Conservation (phyloP, 2,113 vertebrate species). For the Calidris pugnax region DNA sequence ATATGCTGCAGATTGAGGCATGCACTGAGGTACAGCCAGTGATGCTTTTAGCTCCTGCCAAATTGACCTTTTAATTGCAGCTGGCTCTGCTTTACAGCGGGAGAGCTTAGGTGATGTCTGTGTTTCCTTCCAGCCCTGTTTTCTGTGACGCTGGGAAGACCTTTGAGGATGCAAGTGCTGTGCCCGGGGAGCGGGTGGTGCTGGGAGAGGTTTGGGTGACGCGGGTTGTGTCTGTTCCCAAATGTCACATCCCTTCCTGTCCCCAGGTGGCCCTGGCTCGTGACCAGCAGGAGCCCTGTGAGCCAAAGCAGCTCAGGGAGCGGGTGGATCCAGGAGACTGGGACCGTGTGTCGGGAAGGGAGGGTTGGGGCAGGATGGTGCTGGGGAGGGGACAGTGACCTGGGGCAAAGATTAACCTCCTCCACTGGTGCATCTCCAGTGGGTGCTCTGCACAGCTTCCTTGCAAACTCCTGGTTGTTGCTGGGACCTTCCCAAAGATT, state of each 20-base stretch:
- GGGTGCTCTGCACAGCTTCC: not conserved
- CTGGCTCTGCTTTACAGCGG: not conserved
- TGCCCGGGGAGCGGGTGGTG: not conserved
- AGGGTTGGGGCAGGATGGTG: not conserved
- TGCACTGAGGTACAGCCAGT: not conserved
- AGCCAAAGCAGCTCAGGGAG: not conserved
- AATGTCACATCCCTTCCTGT: not conserved
- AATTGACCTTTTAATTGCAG: not conserved
- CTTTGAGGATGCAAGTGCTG: not conserved
- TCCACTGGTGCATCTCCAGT: not conserved
- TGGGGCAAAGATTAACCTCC: not conserved
- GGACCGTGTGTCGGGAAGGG: not conserved
- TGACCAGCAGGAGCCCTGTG: not conserved
- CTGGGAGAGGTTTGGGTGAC: not conserved
- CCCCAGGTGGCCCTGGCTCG: not conserved
- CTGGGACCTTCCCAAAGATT: not conserved
- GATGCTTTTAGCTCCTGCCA: not conserved
- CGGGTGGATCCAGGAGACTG: not conserved
- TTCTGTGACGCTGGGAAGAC: not conserved
- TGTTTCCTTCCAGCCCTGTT: not conserved
- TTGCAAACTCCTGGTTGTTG: not conserved
- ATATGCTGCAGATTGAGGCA: not conserved
- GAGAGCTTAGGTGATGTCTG: not conserved
- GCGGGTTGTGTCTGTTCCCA: not conserved
- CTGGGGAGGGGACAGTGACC: not conserved